Evolutionary conservation across 2,113 vertebrate genomes (phyloP).

Genomic region (Balaenoptera acutorostrata): DNA sequence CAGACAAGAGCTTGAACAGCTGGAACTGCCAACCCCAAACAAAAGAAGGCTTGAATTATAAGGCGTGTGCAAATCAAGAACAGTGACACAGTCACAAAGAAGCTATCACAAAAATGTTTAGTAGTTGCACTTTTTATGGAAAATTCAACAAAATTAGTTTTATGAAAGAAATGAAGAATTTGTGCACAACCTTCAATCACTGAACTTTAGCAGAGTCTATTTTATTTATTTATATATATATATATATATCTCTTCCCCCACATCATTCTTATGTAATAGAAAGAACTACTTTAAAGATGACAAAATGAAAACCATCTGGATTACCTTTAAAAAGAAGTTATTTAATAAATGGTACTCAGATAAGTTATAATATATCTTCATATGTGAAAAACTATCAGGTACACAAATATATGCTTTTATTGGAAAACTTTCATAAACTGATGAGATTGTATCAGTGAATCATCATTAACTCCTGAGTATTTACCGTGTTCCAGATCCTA

Average conservation of each 20-base stretch:
- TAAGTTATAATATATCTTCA: neutral
- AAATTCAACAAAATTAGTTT: conserved; percentile 59
- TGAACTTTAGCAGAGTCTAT: conserved; percentile 48
- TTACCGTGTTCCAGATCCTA: neutral
- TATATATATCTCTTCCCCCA: neutral
- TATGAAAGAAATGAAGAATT: conserved; percentile 34
- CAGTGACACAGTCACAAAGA: conserved; percentile 80
- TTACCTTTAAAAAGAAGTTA: neutral
- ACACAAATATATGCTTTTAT: neutral
- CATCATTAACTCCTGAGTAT: neutral
- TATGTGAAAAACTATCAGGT: neutral
- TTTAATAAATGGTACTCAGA: neutral
- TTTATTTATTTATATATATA: neutral
- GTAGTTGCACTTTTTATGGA: conserved; percentile 75
- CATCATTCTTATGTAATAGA: neutral
- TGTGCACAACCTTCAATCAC: conserved; percentile 47
- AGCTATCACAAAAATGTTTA: conserved; percentile 78
- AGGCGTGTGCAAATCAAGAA: conserved; percentile 68
- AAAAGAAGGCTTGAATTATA: conserved; percentile 80
- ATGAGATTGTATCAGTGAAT: neutral
- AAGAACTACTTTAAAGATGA: neutral
- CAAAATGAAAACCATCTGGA: neutral
- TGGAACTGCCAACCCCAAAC: conserved; percentile 79
- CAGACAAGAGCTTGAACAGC: conserved; percentile 78
- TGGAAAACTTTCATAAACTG: neutral